Conservation (phyloP, 2,113 vertebrate genomes). For the Holacanthus passer region DNA sequence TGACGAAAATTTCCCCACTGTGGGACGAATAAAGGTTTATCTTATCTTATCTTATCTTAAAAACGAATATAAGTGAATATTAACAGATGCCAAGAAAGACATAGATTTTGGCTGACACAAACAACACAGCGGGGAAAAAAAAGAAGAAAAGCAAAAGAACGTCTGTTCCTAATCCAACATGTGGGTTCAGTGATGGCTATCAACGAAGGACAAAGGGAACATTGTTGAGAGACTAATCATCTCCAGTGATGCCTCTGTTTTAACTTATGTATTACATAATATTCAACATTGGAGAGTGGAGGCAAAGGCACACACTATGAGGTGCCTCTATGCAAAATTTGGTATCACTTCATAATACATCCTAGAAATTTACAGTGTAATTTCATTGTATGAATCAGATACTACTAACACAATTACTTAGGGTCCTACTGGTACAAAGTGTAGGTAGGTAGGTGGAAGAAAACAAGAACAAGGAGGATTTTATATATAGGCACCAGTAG, state of each 20-base stretch:
- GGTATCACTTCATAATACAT: not conserved
- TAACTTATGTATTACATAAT: not conserved
- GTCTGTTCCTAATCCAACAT: not conserved
- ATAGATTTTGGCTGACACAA: not conserved
- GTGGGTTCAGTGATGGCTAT: not conserved
- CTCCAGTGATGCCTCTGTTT: not conserved
- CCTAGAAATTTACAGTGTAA: not conserved
- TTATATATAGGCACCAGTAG: not conserved
- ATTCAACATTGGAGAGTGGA: not conserved
- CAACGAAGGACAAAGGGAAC: not conserved
- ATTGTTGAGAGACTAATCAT: constrained; percentile 2
- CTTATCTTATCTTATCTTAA: too few species aligned
- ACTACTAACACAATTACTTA: not conserved
- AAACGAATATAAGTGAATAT: too few species aligned
- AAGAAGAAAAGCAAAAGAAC: not conserved
- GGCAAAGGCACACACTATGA: not conserved
- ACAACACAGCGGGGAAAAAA: not conserved
- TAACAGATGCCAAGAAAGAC: not conserved
- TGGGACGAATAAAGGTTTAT: too few species aligned
- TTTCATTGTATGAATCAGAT: not conserved
- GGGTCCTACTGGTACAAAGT: not conserved
- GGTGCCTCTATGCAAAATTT: not conserved
- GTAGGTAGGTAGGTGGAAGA: not conserved
- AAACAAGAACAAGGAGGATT: too few species aligned
- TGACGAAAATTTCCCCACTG: too few species aligned